These are phyloP conservation scores for Centroberyx gerrardi DNA, from an alignment of 2,797 vertebrate species.

Conservation along the genomic window DNA sequence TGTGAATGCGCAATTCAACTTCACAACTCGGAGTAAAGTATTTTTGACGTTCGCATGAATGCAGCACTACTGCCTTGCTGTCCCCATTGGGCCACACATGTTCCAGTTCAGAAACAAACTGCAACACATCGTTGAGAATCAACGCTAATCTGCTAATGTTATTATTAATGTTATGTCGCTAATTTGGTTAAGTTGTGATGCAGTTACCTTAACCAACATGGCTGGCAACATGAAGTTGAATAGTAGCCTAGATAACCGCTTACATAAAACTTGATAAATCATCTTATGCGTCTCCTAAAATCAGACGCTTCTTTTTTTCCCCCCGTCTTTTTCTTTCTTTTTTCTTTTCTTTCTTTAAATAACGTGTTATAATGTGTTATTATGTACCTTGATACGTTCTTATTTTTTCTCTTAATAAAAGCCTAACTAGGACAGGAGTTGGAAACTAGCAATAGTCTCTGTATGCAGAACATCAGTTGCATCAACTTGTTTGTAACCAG, in stretches of 20 bases:
- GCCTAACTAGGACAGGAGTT: no score
- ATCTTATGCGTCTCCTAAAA: no score
- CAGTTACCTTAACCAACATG: slow-evolving; percentile 36
- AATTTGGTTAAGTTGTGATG: slow-evolving; percentile 50
- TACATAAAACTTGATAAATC: background rate
- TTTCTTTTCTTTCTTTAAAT: no score
- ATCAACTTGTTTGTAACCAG: no score
- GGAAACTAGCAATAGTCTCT: no score
- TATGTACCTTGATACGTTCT: background rate
- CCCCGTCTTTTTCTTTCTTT: no score
- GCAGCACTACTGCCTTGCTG: background rate
- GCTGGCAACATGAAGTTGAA: no score
- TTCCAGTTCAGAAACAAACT: slow-evolving; percentile 19
- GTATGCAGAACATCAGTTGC: no score
- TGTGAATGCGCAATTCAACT: background rate
- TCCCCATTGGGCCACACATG: slow-evolving; percentile 45
- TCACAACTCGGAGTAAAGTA: slow-evolving; percentile 9
- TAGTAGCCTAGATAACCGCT: slow-evolving; percentile 1
- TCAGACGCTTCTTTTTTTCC: no score
- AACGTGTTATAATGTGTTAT: no score
- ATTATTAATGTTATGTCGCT: no score
- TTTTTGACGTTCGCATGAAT: background rate
- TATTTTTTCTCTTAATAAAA: no score
- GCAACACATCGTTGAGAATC: slow-evolving; percentile 13
- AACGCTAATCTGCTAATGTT: slow-evolving; percentile 30